phyloP scores from a whole-genome alignment of 1,140 invertebrate genomes.

The Lepidurus couesii region DNA sequence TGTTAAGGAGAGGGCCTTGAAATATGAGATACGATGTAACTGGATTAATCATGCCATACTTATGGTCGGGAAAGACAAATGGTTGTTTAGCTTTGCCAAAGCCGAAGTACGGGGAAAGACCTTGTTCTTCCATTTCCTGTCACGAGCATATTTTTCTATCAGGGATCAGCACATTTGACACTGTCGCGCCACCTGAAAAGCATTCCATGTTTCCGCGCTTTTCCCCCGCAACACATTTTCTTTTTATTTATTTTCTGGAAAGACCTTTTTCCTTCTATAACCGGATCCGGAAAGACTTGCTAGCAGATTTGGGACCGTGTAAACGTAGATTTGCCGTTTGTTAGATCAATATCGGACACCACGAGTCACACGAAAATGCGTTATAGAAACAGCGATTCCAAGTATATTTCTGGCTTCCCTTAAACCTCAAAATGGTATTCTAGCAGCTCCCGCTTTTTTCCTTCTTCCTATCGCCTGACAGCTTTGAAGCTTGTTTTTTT shows the following conservation, averaged over 20 bases:
- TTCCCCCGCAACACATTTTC: too few species aligned
- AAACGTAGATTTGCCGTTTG: background rate
- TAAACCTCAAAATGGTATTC: background rate
- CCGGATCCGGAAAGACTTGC: background rate
- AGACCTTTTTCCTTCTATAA: background rate
- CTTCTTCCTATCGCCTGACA: background rate
- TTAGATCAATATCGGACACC: slow-evolving; percentile 11
- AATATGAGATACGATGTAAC: background rate
- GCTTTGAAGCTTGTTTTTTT: background rate
- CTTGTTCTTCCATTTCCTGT: slow-evolving; percentile 14
- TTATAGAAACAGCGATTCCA: background rate
- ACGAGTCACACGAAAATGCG: background rate
- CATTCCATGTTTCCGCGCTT: background rate
- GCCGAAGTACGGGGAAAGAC: background rate
- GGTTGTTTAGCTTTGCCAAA: background rate
- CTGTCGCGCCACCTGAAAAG: background rate
- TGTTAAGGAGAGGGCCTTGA: background rate
- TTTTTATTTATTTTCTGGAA: background rate
- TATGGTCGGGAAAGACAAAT: slow-evolving; percentile 4
- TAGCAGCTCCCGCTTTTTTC: background rate
- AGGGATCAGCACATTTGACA: background rate
- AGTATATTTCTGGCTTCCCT: background rate
- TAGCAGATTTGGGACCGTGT: background rate
- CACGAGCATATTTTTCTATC: slow-evolving; percentile 22
- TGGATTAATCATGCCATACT: slow-evolving; percentile 15